Evolutionary conservation across 92 coral and sea anemone species (phyloP).

Genomic region (Isaurus tuberculatus): DNA sequence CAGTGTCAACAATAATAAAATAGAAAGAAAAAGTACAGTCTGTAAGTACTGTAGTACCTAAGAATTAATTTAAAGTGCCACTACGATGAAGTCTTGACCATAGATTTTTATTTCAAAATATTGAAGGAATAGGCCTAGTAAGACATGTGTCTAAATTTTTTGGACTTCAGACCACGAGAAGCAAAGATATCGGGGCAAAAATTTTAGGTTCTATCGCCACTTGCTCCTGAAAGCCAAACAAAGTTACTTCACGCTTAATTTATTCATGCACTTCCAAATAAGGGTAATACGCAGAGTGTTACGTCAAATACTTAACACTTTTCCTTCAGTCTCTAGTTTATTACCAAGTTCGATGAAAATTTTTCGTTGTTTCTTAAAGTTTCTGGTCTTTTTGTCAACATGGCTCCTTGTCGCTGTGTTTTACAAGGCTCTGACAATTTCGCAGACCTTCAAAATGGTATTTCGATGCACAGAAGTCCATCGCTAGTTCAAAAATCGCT

Average conservation of each 20-base stretch:
- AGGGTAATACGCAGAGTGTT: not conserved
- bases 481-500: not conserved
- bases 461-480: constrained; percentile 10
- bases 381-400: not conserved
- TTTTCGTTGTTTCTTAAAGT: not conserved
- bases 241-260: not conserved
- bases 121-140: not conserved
- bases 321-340: constrained; percentile 15
- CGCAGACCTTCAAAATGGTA: constrained; percentile 15
- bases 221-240: not conserved
- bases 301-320: constrained; percentile 11
- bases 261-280: constrained; percentile 13
- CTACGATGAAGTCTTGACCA: constrained; percentile 7
- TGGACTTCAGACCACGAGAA: constrained; percentile 1
- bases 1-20: no score
- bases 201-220: constrained; percentile 4
- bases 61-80: not conserved
- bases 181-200: constrained; percentile 8
- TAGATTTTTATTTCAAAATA: constrained; percentile 5
- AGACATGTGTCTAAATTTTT: constrained; percentile 12
- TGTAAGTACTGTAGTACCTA: no score
- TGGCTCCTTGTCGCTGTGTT: constrained; percentile 14
- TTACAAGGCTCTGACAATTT: not conserved
- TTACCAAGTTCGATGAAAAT: not conserved
- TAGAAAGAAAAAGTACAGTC: no score